phyloP scores from a whole-genome alignment of 2,113 vertebrate genomes.

The Eonycteris spelaea region DNA sequence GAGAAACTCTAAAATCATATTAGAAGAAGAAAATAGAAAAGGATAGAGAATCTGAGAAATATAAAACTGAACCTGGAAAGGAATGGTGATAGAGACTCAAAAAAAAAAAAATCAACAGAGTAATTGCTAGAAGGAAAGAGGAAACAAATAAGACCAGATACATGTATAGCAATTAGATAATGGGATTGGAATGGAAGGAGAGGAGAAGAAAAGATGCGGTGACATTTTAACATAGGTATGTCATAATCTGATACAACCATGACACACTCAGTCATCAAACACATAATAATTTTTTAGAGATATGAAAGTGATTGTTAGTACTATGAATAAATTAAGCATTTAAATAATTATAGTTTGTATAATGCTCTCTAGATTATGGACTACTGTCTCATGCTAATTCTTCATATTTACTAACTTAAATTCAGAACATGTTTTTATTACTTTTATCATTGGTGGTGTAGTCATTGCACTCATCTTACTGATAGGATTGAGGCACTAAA shows the following conservation, averaged over 20 bases:
- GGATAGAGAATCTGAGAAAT: neutral
- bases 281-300: neutral
- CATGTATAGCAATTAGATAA: neutral
- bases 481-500: neutral
- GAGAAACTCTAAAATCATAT: neutral
- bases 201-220: neutral
- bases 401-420: neutral
- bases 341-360: neutral
- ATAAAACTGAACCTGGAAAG: neutral
- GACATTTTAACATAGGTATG: neutral
- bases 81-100: neutral
- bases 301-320: neutral
- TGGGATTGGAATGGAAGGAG: neutral
- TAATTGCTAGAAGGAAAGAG: neutral
- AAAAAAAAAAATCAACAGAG: neutral
- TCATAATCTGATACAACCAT: neutral
- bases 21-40: neutral
- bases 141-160: neutral
- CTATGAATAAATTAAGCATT: neutral
- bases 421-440: neutral
- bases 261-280: neutral
- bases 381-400: neutral
- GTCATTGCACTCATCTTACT: neutral
- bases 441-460: neutral
- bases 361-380: neutral